Evolutionary conservation across 2,888 invertebrate species (phyloP), one percentile per base, ranked within the genome.

Genomic region (Parascotia fuliginaria): DNA sequence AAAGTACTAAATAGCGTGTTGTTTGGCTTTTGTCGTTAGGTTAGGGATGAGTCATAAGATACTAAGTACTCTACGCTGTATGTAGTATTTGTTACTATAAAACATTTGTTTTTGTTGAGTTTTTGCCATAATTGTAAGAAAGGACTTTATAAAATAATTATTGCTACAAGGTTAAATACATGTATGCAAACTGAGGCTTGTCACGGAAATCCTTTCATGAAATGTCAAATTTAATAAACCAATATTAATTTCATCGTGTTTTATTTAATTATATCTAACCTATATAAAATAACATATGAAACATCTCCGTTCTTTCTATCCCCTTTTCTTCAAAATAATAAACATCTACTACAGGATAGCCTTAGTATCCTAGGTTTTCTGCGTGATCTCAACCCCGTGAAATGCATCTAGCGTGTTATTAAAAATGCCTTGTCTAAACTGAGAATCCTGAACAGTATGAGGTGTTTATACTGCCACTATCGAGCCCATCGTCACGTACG

Each of bases 181-280:
- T 88, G 86, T 90, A 89, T 79, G 87, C 88, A 89, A 88, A 85
- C 82, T 78, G 89, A 90, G 83, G 91, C 91, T 92, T 92, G 85
- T 89, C 91, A 92, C 87, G 71, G 77, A 83, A 87, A 89, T 83
- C 86, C 87, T 88, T 90, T 90, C 83, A 89, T 85, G 83, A 89
- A 88, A 89, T 90, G 87, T 90, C 88, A 89, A 90, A 89, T 89
- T 88, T 89, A 90, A 90, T 92, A 91, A 89, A 91, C 87, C 79
- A 88, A 84, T 87, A 89, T 82, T 73, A 74, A 78, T 55, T 43
- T 59, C 29, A 42, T 29, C 22, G 57, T 39, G 57, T 70, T 75
- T 79, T 50, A 65, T 66, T 66, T 59, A n/a, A n/a, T 28, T 19
- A 29, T 13, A n/a, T 13, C 9, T 13, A 13, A n/a, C n/a, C n/a